Evolutionary conservation across 2,113 vertebrate genomes (phyloP).

Genomic region (Tretioscincus oriximinensis): DNA sequence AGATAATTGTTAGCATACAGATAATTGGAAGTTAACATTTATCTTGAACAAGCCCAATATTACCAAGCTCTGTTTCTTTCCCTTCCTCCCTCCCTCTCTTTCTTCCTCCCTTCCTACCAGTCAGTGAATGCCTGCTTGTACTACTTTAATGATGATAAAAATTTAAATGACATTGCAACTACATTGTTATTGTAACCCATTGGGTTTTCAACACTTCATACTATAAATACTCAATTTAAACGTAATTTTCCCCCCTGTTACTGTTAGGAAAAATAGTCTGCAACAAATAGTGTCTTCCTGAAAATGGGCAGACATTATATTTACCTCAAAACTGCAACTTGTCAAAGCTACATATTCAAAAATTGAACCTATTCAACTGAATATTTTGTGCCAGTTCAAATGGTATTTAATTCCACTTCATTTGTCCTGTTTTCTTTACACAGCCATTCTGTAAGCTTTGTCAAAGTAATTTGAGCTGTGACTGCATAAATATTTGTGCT

Average conservation of each 20-base stretch:
- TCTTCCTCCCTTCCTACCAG: neutral
- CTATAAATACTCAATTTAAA: no score
- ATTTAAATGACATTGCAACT: neutral
- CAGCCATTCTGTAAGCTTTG: neutral
- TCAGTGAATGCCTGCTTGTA: neutral
- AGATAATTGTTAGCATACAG: no score
- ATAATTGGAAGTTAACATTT: no score
- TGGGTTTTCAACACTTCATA: neutral
- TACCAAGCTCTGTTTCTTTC: neutral
- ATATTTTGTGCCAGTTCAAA: neutral
- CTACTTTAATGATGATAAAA: neutral
- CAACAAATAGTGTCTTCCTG: neutral
- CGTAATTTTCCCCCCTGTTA: no score
- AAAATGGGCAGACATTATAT: neutral
- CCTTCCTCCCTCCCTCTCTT: no score
- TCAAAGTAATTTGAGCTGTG: constrained; percentile 1
- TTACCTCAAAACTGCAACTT: neutral
- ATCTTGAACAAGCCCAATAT: neutral
- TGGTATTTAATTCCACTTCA: neutral
- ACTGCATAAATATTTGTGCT: neutral
- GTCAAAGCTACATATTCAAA: neutral
- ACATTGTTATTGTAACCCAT: neutral
- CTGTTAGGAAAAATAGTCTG: neutral
- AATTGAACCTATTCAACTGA: neutral
- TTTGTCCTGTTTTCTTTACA: neutral